A percentile compares a stretch with the other conserved stretches of the same genome.
Conservation (phyloP, 2,797 vertebrate genomes). For the Clarias fuscus region DNA sequence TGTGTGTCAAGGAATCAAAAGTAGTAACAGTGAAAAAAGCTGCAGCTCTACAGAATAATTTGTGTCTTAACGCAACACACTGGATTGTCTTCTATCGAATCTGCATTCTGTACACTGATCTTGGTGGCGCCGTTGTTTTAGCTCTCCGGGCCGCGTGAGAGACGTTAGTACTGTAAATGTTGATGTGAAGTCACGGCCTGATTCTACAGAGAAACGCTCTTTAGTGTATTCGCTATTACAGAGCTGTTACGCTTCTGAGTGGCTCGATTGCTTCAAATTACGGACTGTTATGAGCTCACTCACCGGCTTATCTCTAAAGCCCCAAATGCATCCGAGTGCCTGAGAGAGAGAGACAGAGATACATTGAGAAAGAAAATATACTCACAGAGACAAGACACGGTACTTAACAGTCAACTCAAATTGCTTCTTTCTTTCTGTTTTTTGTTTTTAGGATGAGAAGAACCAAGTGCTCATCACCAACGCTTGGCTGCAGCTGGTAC, state of each 20-base stretch:
- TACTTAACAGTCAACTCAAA: background rate
- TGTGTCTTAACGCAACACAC: too few relatives aligned
- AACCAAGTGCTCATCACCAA: slow-evolving; percentile 91
- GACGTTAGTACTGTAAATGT: background rate
- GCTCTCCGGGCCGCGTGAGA: background rate
- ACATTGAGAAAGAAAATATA: background rate
- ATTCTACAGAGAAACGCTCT: background rate
- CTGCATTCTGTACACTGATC: background rate
- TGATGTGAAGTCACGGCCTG: background rate
- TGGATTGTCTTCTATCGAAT: background rate
- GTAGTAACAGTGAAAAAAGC: background rate
- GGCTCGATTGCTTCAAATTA: slow-evolving; percentile 38
- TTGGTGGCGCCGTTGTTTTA: background rate
- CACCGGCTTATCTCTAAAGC: slow-evolving; percentile 33
- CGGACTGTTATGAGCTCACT: background rate
- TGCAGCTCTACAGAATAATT: background rate
- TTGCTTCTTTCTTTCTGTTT: slow-evolving; percentile 1
- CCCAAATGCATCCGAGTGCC: slow-evolving; percentile 1
- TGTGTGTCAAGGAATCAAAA: too few relatives aligned
- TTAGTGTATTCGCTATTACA: slow-evolving; percentile 32
- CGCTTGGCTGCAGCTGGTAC: slow-evolving; percentile 89
- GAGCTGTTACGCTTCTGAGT: slow-evolving; percentile 14
- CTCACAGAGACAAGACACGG: background rate
- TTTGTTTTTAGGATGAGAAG: slow-evolving; percentile 83
- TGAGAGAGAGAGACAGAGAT: background rate